A percentile compares a stretch with the other conserved stretches of the same genome.
Evolutionary conservation across 2,113 vertebrate genomes (phyloP).

Genomic region (Podiceps cristatus): DNA sequence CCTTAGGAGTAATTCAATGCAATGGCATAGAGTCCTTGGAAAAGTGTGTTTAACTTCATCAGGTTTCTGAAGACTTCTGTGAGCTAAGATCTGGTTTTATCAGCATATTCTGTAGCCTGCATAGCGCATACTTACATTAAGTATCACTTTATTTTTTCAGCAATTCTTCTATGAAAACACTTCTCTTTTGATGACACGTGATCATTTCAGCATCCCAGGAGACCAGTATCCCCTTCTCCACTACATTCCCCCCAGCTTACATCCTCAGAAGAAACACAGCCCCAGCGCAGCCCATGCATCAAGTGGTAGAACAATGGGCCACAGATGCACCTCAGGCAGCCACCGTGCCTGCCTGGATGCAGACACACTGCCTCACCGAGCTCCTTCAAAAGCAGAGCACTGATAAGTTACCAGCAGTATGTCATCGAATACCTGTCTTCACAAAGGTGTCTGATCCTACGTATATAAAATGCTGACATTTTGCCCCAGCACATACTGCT

Average conservation of each 20-base stretch:
- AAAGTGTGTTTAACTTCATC: background rate
- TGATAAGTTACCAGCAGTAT: background rate
- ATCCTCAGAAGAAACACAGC: background rate
- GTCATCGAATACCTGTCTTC: background rate
- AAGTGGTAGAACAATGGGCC: rapidly evolving
- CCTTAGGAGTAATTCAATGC: background rate
- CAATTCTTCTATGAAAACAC: background rate
- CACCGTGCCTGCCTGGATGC: background rate
- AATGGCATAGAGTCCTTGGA: slow-evolving; percentile 40
- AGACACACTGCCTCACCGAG: background rate
- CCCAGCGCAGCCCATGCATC: background rate
- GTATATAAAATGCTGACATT: background rate
- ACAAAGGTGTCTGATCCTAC: background rate
- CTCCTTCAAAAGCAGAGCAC: background rate
- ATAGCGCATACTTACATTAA: background rate
- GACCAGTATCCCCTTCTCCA: background rate
- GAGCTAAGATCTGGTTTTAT: background rate
- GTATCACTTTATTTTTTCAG: background rate
- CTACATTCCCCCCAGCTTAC: background rate
- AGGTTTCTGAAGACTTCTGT: background rate
- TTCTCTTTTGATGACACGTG: background rate
- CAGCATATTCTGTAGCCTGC: background rate
- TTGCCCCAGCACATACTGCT: background rate
- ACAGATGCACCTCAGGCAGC: background rate
- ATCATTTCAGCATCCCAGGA: background rate